phyloP scores from a whole-genome alignment of 2,888 invertebrate genomes.

The Taenaris catops region DNA sequence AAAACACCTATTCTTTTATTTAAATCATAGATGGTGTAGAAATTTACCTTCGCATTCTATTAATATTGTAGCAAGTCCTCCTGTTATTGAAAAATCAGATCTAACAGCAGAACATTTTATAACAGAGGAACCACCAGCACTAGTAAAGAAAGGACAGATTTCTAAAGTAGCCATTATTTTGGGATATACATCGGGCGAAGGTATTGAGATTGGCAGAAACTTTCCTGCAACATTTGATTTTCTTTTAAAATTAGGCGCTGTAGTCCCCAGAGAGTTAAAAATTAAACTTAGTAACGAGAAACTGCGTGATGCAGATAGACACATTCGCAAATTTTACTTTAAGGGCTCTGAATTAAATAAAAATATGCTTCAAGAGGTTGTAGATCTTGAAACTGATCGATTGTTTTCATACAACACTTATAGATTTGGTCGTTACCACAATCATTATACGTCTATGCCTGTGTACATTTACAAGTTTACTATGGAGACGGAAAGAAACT shows the following conservation, averaged over 20 bases:
- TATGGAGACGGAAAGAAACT: slow-evolving; percentile 61
- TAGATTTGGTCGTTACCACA: slow-evolving; percentile 51
- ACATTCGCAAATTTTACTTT: slow-evolving; percentile 58
- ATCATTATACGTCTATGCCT: slow-evolving; percentile 33
- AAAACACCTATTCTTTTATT: no score
- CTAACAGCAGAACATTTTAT: slow-evolving; percentile 49
- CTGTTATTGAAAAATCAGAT: slow-evolving; percentile 58
- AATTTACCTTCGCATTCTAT: no score
- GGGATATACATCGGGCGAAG: slow-evolving; percentile 66
- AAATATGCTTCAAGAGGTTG: slow-evolving; percentile 42
- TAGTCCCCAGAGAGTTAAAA: slow-evolving; percentile 65
- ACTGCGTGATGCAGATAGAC: slow-evolving; percentile 38
- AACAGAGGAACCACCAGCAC: slow-evolving; percentile 40
- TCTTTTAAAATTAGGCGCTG: slow-evolving; percentile 39
- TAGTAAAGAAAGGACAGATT: slow-evolving; percentile 43
- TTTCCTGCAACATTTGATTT: slow-evolving; percentile 35
- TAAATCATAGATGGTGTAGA: no score
- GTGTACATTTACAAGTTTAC: slow-evolving; percentile 58
- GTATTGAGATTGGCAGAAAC: slow-evolving; percentile 59
- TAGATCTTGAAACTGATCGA: slow-evolving; percentile 50
- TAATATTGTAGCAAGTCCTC: no score
- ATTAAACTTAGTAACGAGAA: slow-evolving; percentile 40
- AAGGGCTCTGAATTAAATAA: slow-evolving; percentile 38
- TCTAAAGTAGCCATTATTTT: slow-evolving; percentile 58
- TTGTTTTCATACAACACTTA: slow-evolving; percentile 55